Evolutionary conservation across 1,140 invertebrate species (phyloP), one percentile per base, ranked within the genome.

Genomic region (Bombus affinis): DNA sequence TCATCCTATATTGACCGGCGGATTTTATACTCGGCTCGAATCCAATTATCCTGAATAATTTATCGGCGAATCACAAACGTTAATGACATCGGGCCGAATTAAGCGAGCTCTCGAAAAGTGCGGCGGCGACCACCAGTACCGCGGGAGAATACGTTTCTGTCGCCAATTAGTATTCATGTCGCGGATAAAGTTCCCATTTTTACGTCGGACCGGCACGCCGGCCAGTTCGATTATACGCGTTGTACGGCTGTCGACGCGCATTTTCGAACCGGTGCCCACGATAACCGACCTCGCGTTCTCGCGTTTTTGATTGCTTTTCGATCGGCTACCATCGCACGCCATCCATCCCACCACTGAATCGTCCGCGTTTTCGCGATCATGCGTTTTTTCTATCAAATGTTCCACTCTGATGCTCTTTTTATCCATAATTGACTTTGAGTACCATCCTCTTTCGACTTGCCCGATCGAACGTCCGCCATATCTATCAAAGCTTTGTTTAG

Each of bases 21-120:
- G 81, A 92, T 92, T 92, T 92, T 91, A 91, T 91, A 87, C 88
- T 66, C 66, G 72, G 53, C 79, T 78, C 72, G 87, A 90, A 92
- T 90, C 90, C 91, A 92, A 92, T 92, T 92, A 92, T 79, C 76
- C 83, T 81, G 92, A 92, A 92, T 92, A 90, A 92, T 92, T 92
- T 91, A 92, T 91, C 83, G 91, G 47, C 81, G 89, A 92, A 92
- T 92, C 91, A 85, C 86, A 90, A 86, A 91, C 91, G 85, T 88
- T 92, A 92, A 92, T 92, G 91, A 91, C 89, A 90, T 89, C 77
- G 78, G 76, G 59, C 57, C 84, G 89, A 90, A 90, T 90, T 90
- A 90, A 89, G 81, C 86, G 32, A 76, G 86, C 86, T 86, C 84
- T 71, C 70, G 78, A 90, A 90, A 90, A 85, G 66, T 79, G 66